Evolutionary conservation across 1,140 invertebrate species (phyloP), one percentile per base, ranked within the genome.

Genomic region (Drosophila pruinosa): DNA sequence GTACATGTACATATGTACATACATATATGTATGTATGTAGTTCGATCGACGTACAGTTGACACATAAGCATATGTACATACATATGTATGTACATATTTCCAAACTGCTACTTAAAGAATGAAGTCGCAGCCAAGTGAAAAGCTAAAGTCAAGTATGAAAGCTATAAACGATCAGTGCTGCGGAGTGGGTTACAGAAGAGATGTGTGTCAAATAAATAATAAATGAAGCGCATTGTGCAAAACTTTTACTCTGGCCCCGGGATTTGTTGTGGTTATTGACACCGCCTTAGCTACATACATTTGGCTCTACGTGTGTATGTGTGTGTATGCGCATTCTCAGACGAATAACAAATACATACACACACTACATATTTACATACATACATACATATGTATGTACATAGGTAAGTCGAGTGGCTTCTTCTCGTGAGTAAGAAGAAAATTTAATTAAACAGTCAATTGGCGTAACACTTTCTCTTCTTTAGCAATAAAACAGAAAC

Each of bases 381-480:
- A 45, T 43, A 19, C 8, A n/a, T 41, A 21, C 3, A 4, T 6
- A 8, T 28, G 1, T 17, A 6, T 41, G 14, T 64, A 38, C 28
- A 61, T 50, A 28, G 43, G 34, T 31, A 31, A 17, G 21, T 53
- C 38, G 39, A 59, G 77, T 67, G 69, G 73, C 64, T 54, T 74
- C 67, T 59, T 62, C 54, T 45, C 47, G 22, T 22, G 5, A 5
- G 31, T 41, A 63, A 70, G 68, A 80, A 85, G 71, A 64, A 86
- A 89, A 89, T 78, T 81, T 82, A 86, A 86, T 86, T 86, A 86
- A 86, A 88, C 81, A 86, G 83, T 82, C 79, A 78, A 89, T 81
- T 89, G 82, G 83, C 83, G 83, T 89, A 88, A 89, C 82, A 88
- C 82, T 88, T 88, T 88, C 82, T 88, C 82, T 88, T 86, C 82